Base-by-base conservation (phyloP, 2,888 invertebrate genomes). In the Osmoderma eremita region DNA sequence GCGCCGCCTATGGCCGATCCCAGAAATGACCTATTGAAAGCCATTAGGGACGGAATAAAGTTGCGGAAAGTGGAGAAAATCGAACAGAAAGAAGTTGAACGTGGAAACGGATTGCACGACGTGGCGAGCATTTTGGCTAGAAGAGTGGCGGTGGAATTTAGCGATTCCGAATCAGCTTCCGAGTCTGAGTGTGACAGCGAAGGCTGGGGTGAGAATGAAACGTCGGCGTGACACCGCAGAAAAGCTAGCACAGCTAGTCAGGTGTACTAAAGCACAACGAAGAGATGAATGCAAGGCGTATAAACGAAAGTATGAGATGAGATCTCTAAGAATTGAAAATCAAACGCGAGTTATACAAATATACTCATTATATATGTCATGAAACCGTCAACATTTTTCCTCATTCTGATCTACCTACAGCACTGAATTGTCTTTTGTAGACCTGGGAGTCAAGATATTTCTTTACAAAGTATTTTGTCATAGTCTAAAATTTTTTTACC, bases 61-160 rank as follows among this genome's bases (percentile, higher is more conserved):
- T 84, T 98, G 69, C 89, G 96, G 67, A 95, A 96, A 80, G 97
- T 97, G 61, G 97, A 97, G 78, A 93, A 95, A 79, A 89, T 87
- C 68, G 91, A 92, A 79, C 89, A 90, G 77, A 91, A 91, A 80
- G 87, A 92, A 84, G 86, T 88, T 81, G 91, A 87, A 83, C 87
- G 90, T 80, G 90, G 90, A 82, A 91, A 88, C 58, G 91, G 91
- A 0, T 85, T 94, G 74, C 91, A 94, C 81, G 97, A 98, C 84
- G 97, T 98, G 17, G 97, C 98, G 54, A 95, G 96, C 54, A 97
- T 98, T 76, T 86, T 98, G 78, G 97, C 97, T 67, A 87, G 97
- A 53, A 89, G 97, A 64, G 96, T 97, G 38, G 97, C 96, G 63
- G 94, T 98, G 72, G 97, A 98, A 84, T 91, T 95, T 76, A 94